Evolutionary conservation across 2,113 vertebrate species (phyloP), one percentile per base, ranked within the genome.

Genomic region (Cololabis saira): DNA sequence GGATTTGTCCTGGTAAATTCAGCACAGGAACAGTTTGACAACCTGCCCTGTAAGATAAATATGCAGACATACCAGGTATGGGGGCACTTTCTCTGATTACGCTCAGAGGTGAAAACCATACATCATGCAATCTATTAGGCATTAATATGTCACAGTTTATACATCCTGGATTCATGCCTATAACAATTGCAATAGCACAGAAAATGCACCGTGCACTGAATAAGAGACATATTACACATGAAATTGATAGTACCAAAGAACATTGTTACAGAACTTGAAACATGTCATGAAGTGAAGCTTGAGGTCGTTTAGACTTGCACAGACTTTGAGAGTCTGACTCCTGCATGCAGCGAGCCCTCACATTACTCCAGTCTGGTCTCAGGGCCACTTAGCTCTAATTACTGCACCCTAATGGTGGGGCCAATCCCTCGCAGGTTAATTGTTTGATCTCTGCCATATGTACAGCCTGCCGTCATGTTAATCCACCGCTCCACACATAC

Each of bases 401-500:
- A 89, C 87, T 62, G 78, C 74, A 77, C 84, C 80, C 83, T 67
- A 53, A 83, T 76, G 90, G 83, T 79, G 67, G 63, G 82, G 71
- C 87, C 85, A 84, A 87, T 89, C 83, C 83, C 87, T 16, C 53
- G 69, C 85, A 84, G 90, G 90, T 92, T 92, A 92, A 92, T 92
- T 88, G 89, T 87, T 88, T 91, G 90, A 91, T 89, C 90, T 83
- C 79, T 77, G 82, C 90, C 89, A 86, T 91, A 91, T 91, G 89
- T 70, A 90, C 74, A 67, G 63, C 50, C 71, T 57, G 83, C 78
- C 74, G 47, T 75, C 69, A 64, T 66, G 86, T 70, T 83, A 81
- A 84, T 84, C 75, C 74, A 72, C 74, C 53, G 49, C 52, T 61
- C 55, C 69, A 42, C 76, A 50, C 62, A 70, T 64, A 67, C 60